These are phyloP conservation scores for Phataginus tricuspis DNA, from an alignment of 2,797 vertebrate species.

Conservation along the genomic window DNA sequence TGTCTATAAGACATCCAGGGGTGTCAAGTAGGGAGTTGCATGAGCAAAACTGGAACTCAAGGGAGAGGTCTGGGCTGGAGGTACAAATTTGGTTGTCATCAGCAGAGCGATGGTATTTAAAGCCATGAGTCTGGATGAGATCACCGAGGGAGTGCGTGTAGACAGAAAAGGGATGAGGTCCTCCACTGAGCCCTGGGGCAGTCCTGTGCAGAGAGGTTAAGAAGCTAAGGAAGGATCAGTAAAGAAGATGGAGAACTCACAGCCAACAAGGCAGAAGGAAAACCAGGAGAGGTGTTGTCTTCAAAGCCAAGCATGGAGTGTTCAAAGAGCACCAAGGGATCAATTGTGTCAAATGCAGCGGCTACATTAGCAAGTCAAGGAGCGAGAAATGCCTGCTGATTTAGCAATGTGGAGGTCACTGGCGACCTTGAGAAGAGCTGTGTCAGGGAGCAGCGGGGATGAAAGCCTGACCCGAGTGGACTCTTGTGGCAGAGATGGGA, in stretches of 20 bases:
- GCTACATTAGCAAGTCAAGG: not conserved
- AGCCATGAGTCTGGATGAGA: constrained; percentile 67
- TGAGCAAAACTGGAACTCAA: constrained; percentile 64
- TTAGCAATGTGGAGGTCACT: not conserved
- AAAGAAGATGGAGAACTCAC: not conserved
- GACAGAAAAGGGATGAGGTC: not conserved
- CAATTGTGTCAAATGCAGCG: not conserved
- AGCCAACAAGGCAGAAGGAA: constrained; percentile 12
- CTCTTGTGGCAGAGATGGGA: not conserved
- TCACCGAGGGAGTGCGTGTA: constrained; percentile 57
- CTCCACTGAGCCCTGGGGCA: constrained; percentile 45
- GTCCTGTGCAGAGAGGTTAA: not conserved
- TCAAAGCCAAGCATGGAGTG: not conserved
- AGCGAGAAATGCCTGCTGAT: not conserved
- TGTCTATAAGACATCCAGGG: not conserved
- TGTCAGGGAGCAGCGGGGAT: not conserved
- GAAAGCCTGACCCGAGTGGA: not conserved
- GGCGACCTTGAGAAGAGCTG: constrained; percentile 25
- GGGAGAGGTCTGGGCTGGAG: constrained; percentile 70
- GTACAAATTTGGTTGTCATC: constrained; percentile 57
- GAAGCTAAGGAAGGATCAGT: constrained; percentile 46
- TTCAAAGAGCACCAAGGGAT: not conserved
- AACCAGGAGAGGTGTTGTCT: not conserved
- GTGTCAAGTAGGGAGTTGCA: constrained; percentile 54
- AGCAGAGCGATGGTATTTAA: constrained; percentile 64